A percentile compares a stretch with the other conserved stretches of the same genome.
Conservation (phyloP, 2,888 invertebrate species). For the Nasonia oneida region DNA sequence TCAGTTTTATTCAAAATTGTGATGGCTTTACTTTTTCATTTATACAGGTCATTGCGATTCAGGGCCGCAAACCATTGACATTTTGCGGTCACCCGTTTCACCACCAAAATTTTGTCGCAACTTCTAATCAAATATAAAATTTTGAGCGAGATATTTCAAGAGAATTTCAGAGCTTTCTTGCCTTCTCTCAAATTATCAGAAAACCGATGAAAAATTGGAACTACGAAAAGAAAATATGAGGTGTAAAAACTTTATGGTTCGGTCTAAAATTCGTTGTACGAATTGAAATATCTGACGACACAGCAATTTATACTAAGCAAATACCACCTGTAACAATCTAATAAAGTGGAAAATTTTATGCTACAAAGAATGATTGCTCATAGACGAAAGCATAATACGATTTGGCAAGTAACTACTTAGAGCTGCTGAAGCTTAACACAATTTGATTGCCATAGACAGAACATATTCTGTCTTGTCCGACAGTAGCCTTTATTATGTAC, state of each 20-base stretch:
- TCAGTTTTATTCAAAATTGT: background rate
- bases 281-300: background rate
- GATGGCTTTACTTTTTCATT: background rate
- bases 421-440: background rate
- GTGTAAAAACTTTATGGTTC: background rate
- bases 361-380: background rate
- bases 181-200: no score
- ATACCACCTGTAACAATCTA: background rate
- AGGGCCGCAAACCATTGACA: background rate
- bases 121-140: background rate
- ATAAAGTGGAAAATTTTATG: constrained; percentile 17
- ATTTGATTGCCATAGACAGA: background rate
- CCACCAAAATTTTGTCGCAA: background rate
- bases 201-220: no score
- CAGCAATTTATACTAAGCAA: background rate
- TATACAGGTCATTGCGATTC: background rate
- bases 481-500: background rate
- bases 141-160: no score
- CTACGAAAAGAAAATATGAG: no score
- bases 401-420: background rate
- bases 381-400: background rate
- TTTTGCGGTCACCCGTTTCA: background rate
- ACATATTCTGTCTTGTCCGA: background rate
- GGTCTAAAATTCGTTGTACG: background rate
- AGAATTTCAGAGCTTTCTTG: no score